Base-by-base conservation (phyloP, 23 tunicate genomes). In the Ciona savignyi region DNA sequence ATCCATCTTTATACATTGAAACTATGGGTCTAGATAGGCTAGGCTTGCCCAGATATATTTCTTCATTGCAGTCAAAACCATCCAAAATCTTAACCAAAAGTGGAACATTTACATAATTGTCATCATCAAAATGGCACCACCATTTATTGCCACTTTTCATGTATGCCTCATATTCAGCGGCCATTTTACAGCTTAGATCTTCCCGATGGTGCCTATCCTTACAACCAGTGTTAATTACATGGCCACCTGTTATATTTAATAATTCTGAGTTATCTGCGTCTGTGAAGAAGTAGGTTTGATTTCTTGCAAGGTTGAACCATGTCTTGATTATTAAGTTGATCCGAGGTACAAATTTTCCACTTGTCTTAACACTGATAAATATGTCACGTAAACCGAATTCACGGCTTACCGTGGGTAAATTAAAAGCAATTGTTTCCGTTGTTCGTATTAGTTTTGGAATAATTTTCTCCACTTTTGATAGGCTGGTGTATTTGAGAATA, bases 171-270 rank as follows among this genome's bases (percentile, higher is more conserved):
- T 83, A 83, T 33, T 83, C 87, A 4, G 71, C 76, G 21, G 63
- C 72, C 81, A 83, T 75, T 78, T 83, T 83, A 70, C 87, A 83
- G 63, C 75, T 75, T 2, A 83, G 51, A 75, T 75, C 83, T 0
- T 49, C 68, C 34, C 92, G 79, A 61, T 22, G 27, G 65, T 84
- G 90, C 27, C 68, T 33, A 15, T 51, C 56, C 0, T 66, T 34
- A 70, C 92, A 85, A 28, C 31, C 23, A 2, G 92, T 78, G 60
- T 85, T 79, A 26, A 78, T 66, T 23, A 85, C 25, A 56, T 78
- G 92, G n/a, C 76, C 80, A 72, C 31, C 79, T 79, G 78, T 60
- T 56, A 20, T 63, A 4, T 63, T 63, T 33, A 63, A 25, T 3
- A 75, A 21, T 21, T 73, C 11, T 49, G 28, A 33, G 29, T 73